Evolutionary conservation across 64 coral and sea anemone genomes (phyloP).

Genomic region (Pocillopora damicornis): DNA sequence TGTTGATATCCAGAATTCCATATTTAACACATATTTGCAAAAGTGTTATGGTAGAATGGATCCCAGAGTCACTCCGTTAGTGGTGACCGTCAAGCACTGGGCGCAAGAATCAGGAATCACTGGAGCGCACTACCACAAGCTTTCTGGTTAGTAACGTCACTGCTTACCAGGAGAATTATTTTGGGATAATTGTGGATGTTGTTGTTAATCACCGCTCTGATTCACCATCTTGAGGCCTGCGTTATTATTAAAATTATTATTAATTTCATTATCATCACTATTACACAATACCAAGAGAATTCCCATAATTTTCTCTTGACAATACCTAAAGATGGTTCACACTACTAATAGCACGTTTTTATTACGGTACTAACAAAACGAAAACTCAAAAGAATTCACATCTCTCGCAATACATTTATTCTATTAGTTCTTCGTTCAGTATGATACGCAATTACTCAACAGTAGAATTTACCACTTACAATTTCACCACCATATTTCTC

Average conservation of each 20-base stretch:
- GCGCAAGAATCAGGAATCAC: slow-evolving; percentile 51
- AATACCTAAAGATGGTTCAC: too few relatives aligned
- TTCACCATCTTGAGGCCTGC: too few relatives aligned
- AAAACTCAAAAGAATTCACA: too few relatives aligned
- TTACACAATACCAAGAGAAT: too few relatives aligned
- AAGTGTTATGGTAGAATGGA: slow-evolving; percentile 65
- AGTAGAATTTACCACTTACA: background rate
- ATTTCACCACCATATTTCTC: too few relatives aligned
- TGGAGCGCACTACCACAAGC: slow-evolving; percentile 41
- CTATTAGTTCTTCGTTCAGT: too few relatives aligned
- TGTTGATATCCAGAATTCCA: slow-evolving; percentile 18
- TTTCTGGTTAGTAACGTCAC: slow-evolving; percentile 37
- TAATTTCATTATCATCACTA: too few relatives aligned
- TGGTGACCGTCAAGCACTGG: slow-evolving; percentile 54
- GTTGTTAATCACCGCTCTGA: background rate
- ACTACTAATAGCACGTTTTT: too few relatives aligned
- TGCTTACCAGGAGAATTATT: background rate
- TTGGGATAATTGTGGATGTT: background rate
- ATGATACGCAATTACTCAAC: background rate
- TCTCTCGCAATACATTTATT: too few relatives aligned
- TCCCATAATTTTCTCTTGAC: too few relatives aligned
- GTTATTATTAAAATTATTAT: too few relatives aligned
- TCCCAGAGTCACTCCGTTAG: slow-evolving; percentile 37
- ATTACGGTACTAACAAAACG: too few relatives aligned
- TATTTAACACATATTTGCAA: slow-evolving; percentile 56